Base-by-base conservation (phyloP, 2,888 invertebrate species). In the Nomada flava region DNA sequence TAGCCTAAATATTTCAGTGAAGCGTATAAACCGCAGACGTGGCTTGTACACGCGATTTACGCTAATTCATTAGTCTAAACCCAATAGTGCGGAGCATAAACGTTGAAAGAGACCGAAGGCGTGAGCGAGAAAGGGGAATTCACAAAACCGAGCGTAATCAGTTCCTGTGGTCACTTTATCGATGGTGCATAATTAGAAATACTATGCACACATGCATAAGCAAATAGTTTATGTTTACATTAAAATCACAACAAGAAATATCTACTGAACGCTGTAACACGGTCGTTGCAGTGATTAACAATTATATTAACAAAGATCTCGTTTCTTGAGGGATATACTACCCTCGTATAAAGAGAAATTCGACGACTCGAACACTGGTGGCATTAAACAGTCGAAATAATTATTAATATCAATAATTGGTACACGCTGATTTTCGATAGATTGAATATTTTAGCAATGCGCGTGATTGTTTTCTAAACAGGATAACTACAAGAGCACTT, bases 11-110 rank as follows among this genome's bases (percentile, higher is more conserved):
- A 86, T 81, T 86, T 83, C 75, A 83, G 10, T 52, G 77, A 29
- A 63, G 62, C 63, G 57, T 79, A 53, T 73, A 76, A 80, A 82
- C 86, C 79, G 73, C 79, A 77, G 52, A 76, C 65, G 52, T 29
- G 23, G 53, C 44, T 60, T 74, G 62, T 71, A 69, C 59, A 55
- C 76, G 75, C 82, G 79, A 86, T 83, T 86, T 84, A 76, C 75
- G 70, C 68, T 86, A 82, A 86, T 86, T 86, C 84, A 86, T 86
- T 86, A 76, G 65, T 67, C 73, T 72, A 76, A 80, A 86, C 80
- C 75, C 80, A 67, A 84, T 78, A 78, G 71, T 13, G 62, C 68
- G 62, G 53, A 60, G 60, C 64, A 53, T 76, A 75, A 75, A 63
- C 55, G 52, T 57, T 69, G 71, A 75, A 50, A 55, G 47, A 68